These are phyloP conservation scores for Aegithalos caudatus DNA, from an alignment of 2,113 vertebrate genomes.

Conservation along the genomic window DNA sequence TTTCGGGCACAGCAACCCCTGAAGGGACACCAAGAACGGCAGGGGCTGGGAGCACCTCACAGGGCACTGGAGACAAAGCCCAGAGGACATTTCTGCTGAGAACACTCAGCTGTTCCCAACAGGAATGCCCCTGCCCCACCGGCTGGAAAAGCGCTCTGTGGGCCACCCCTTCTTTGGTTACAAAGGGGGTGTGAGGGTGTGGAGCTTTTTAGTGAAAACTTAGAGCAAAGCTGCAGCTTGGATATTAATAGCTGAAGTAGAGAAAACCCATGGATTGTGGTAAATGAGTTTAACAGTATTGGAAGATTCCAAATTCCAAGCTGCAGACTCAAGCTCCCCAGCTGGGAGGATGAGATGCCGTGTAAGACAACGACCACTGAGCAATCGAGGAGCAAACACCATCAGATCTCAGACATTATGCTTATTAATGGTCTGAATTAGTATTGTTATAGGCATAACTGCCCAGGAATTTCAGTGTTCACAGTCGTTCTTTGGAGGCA, in stretches of 20 bases:
- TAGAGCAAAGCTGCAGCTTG: background rate
- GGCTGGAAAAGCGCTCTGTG: fast-evolving
- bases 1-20: background rate
- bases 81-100: background rate
- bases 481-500: background rate
- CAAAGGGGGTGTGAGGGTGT: fast-evolving
- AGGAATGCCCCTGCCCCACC: fast-evolving
- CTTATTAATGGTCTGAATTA: background rate
- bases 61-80: background rate
- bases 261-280: background rate
- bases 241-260: background rate
- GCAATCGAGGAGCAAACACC: background rate
- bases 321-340: background rate
- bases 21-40: background rate
- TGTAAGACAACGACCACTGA: fast-evolving
- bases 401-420: background rate
- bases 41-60: background rate
- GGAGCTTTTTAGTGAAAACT: background rate
- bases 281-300: background rate
- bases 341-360: background rate
- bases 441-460: background rate
- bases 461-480: background rate
- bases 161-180: background rate
- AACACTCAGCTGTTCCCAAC: fast-evolving
- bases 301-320: background rate